Evolutionary conservation across 1,140 invertebrate species (phyloP), one percentile per base, ranked within the genome.

Genomic region (Streblospio benedicti): DNA sequence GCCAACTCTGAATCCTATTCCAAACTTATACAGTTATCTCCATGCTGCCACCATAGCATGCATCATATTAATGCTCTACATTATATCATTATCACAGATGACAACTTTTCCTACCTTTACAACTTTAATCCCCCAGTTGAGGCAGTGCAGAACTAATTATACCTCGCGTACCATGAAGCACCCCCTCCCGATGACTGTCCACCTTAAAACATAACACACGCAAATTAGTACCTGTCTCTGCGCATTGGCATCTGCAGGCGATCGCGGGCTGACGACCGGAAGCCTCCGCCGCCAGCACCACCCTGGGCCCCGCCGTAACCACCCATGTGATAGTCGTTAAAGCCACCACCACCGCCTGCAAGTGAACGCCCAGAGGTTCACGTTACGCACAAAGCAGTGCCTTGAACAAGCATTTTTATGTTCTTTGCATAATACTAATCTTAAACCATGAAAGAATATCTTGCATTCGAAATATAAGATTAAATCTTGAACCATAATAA

Each of bases 401-500:
- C 18, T 12, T 41, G 18, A 41, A 41, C 38, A 41, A 18, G 18
- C 12, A 12, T 41, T 41, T 41, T 12, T 12, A 41, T 41, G 12
- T 12, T 41, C 38, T 18, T 12, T 41, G 12, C 12, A 12, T 12
- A 41, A 41, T 12, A 41, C 18, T 41, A 41, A 41, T 41, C 38
- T 41, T 12, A 41, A 12, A 12, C 12, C 38, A 18, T 41, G 12
- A 41, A 18, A 41, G 12, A 41, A 57, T 1, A 32, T 53, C 18
- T 51, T 58, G 1, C 54, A 49, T 58, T 18, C 2, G 16, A 2
- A 53, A 18, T 9, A n/a, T 55, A 6, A 9, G 38, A 45, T 50
- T 43, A 6, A 31, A 30, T 52, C 18, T 23, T 49, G 30, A 27
- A 43, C 49, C 56, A 54, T 20, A 59, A 53, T 38, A 44, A 53